phyloP scores from a whole-genome alignment of 1,140 invertebrate genomes.

The Chironomus striatipennis region DNA sequence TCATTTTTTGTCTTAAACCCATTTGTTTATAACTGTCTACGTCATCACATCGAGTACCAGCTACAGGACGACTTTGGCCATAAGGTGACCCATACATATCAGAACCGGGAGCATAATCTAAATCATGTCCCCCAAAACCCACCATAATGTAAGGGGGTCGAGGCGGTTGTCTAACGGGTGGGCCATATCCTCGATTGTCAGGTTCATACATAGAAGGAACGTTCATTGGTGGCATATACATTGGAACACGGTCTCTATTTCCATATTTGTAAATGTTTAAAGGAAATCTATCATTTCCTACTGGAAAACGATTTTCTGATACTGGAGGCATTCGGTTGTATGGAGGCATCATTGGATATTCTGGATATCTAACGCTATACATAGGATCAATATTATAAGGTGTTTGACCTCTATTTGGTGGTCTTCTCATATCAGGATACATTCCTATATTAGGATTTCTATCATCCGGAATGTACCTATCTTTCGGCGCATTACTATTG shows the following conservation, averaged over 20 bases:
- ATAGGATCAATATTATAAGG: conserved; percentile 27
- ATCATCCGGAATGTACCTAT: conserved; percentile 30
- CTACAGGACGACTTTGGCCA: conserved; percentile 34
- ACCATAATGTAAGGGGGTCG: conserved; percentile 28
- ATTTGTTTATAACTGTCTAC: conserved; percentile 72
- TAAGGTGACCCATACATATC: conserved; percentile 29
- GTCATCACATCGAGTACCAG: conserved; percentile 57
- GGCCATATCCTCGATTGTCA: conserved; percentile 29
- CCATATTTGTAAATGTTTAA: conserved; percentile 40
- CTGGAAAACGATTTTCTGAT: conserved; percentile 38
- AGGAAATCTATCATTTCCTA: conserved; percentile 39
- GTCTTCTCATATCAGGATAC: conserved; percentile 32
- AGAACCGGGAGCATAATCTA: conserved; percentile 25
- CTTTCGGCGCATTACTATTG: conserved; percentile 33
- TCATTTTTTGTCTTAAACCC: conserved; percentile 61
- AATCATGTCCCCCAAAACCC: not conserved
- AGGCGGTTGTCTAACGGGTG: conserved; percentile 27
- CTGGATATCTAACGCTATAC: conserved; percentile 28
- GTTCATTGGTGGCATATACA: conserved; percentile 14
- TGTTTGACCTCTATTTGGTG: not conserved
- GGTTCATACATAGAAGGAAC: conserved; percentile 29
- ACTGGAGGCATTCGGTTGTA: conserved; percentile 16
- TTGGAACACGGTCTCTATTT: conserved; percentile 31
- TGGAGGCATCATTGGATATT: conserved; percentile 1
- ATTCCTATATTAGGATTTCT: conserved; percentile 35